Percentiles rank a stretch among this genome's conserved stretches.
phyloP scores from a whole-genome alignment of 1,140 invertebrate species.

The Mya arenaria region DNA sequence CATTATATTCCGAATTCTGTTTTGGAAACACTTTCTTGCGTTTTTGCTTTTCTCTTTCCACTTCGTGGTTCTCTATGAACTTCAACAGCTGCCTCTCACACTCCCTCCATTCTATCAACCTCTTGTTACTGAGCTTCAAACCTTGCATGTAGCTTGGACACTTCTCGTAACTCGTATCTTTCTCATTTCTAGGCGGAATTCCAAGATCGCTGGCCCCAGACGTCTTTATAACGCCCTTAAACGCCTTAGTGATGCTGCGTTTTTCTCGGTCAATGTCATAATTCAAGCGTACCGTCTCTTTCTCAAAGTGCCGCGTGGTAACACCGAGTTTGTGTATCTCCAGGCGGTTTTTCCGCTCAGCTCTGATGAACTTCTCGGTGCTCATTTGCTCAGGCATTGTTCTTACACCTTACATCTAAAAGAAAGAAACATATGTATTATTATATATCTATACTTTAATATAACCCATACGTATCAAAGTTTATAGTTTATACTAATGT shows the following conservation, averaged over 20 bases:
- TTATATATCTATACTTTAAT: no score
- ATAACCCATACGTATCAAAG: no score
- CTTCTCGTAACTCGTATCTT: slow-evolving; percentile 44
- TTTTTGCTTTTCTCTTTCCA: slow-evolving; percentile 32
- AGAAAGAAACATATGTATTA: no score
- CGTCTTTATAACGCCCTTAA: slow-evolving; percentile 41
- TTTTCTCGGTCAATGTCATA: slow-evolving; percentile 52
- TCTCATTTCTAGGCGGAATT: slow-evolving; percentile 39
- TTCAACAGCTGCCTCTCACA: slow-evolving; percentile 48
- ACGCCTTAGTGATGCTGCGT: slow-evolving; percentile 11
- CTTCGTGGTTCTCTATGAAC: slow-evolving; percentile 42
- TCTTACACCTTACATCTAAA: no score
- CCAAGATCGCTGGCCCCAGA: slow-evolving; percentile 49
- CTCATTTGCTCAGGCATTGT: slow-evolving; percentile 42
- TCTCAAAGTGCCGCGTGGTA: slow-evolving; percentile 26
- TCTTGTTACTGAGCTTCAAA: slow-evolving; percentile 46
- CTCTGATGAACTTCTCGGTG: slow-evolving; percentile 44
- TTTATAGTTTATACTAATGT: no score
- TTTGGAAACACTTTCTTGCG: slow-evolving; percentile 22
- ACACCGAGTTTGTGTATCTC: slow-evolving; percentile 24
- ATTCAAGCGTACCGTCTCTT: slow-evolving; percentile 32
- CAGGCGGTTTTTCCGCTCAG: slow-evolving; percentile 48
- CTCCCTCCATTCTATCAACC: slow-evolving; percentile 39
- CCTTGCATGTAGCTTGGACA: slow-evolving; percentile 42
- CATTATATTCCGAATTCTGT: not conserved